A percentile compares a stretch with the other conserved stretches of the same genome.
Conservation (phyloP, 2,113 vertebrate genomes). For the Myanophis thanlyinensis region DNA sequence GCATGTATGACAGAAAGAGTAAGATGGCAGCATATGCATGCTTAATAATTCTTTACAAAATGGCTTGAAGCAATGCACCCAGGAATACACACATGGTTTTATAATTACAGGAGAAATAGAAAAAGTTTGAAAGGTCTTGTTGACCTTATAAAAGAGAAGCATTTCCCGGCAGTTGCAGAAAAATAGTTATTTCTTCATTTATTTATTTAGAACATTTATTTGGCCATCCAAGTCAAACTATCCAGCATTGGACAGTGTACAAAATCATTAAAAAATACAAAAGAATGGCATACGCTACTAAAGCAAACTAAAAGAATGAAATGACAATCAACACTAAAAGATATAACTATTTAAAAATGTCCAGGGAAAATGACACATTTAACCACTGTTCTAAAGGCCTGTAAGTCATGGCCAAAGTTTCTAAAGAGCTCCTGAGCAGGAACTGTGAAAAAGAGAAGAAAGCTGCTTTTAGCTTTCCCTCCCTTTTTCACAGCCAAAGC, state of each 20-base stretch:
- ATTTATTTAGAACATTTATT: not conserved
- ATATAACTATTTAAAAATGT: not conserved
- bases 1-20: not conserved
- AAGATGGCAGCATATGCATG: not conserved
- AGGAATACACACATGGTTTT: not conserved
- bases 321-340: not conserved
- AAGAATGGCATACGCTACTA: not conserved
- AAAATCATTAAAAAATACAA: not conserved
- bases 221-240: not conserved
- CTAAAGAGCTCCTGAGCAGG: not conserved
- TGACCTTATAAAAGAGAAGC: not conserved
- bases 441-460: not conserved
- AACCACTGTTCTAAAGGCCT: not conserved
- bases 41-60: not conserved
- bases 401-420: not conserved
- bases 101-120: not conserved
- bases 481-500: not conserved
- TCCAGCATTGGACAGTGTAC: not conserved
- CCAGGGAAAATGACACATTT: not conserved
- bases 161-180: not conserved
- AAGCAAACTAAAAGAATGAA: not conserved
- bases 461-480: not conserved
- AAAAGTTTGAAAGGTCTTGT: not conserved
- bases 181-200: not conserved
- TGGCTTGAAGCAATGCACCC: not conserved